phyloP scores from a whole-genome alignment of 2,113 vertebrate genomes.

The Neotoma lepida region DNA sequence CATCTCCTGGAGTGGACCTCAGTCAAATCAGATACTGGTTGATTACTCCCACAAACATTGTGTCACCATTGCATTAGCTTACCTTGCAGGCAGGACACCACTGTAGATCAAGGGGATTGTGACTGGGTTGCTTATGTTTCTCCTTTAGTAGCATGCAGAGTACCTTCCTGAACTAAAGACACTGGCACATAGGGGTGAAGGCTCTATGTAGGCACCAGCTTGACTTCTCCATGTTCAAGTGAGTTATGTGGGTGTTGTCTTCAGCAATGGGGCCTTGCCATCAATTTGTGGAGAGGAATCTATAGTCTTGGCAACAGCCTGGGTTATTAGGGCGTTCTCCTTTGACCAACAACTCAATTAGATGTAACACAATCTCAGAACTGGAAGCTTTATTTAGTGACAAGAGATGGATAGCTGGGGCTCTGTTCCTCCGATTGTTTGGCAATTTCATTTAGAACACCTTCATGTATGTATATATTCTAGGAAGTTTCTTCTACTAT shows the following conservation, averaged over 20 bases:
- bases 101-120: not conserved
- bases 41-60: not conserved
- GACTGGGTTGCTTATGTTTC: not conserved
- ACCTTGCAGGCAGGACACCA: not conserved
- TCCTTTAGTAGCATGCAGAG: not conserved
- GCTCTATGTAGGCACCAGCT: not conserved
- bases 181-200: not conserved
- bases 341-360: not conserved
- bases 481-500: not conserved
- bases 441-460: not conserved
- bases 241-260: not conserved
- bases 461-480: not conserved
- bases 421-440: not conserved
- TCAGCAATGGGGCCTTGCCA: not conserved
- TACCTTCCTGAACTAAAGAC: not conserved
- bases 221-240: not conserved
- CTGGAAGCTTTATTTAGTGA: not conserved
- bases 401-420: not conserved
- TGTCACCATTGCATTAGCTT: not conserved
- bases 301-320: not conserved
- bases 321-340: not conserved
- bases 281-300: not conserved
- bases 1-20: not conserved
- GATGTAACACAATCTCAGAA: not conserved
- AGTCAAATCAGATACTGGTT: not conserved